Base-by-base conservation (phyloP, 1,140 invertebrate genomes). In the Plectus sambesii region DNA sequence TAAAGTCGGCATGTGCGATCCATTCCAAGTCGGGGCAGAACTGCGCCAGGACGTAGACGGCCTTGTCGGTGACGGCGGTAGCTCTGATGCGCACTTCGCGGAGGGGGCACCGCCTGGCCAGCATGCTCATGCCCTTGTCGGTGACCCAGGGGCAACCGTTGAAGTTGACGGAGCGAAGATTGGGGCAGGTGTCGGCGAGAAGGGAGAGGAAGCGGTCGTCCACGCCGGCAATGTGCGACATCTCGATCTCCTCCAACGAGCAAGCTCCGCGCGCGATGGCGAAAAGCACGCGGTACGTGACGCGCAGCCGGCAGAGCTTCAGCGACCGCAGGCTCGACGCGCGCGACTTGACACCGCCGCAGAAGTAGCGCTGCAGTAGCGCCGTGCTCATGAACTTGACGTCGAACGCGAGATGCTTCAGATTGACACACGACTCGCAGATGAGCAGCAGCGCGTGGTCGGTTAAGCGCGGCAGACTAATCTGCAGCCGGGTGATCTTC, bases 101-200 rank as follows among this genome's bases (percentile, higher is more conserved):
- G 1, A 66, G 53, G 3, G 39, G 40, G 17, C 66, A 63, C 20
- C 61, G 53, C 47, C 45, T 55, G 1, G 63, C 63, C 26, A 66
- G 36, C n/a, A 55, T 49, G 2, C 50, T 33, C 20, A 66, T 8
- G 22, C 63, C 63, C 35, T 67, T 68, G 49, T 66, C 63, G 15
- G 56, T 66, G 4, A 69, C 66, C 50, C 50, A 67, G 29, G 49
- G 45, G 41, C 63, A 66, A 6, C 66, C 66, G 41, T 66, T 66
- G 35, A 66, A 67, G 50, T 66, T 66, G 17, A 66, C 58, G 15
- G 37, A 38, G 23, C 39, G 56, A 9, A 60, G 35, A 12, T 24
- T 27, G 41, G 61, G 61, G 42, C 65, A 66, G 45, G 61, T 66
- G 15, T 63, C 63, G 8, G 58, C 64, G 19, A 66, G 38, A 9